Conservation (phyloP, 2,888 invertebrate genomes). For the Polia nebulosa region DNA sequence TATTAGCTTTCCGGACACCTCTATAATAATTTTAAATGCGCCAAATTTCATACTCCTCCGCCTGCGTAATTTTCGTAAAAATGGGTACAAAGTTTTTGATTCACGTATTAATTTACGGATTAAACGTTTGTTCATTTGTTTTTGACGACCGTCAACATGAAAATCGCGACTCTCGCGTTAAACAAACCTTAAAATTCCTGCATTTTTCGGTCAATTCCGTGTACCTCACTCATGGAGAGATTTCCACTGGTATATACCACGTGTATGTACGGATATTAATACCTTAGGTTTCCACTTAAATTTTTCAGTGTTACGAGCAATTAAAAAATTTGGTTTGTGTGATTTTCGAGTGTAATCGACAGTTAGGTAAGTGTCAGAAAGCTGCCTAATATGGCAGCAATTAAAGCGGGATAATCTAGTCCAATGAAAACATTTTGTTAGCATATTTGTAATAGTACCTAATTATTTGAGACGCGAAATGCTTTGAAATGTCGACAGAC, state of each 20-base stretch:
- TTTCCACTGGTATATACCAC: not conserved
- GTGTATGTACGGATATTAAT: constrained; percentile 10
- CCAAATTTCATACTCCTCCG: too few species aligned
- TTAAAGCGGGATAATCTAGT: not conserved
- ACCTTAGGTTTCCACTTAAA: constrained; percentile 1
- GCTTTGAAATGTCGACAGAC: not conserved
- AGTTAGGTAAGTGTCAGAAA: not conserved
- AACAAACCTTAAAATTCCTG: not conserved
- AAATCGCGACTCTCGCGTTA: not conserved
- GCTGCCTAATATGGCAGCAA: not conserved
- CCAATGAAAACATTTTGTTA: not conserved
- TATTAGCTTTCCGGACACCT: too few species aligned
- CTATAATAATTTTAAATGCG: too few species aligned
- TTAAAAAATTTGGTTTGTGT: not conserved
- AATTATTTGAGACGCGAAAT: not conserved
- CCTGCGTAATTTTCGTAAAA: too few species aligned
- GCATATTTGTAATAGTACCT: not conserved
- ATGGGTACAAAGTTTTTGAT: too few species aligned
- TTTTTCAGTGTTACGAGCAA: constrained; percentile 18
- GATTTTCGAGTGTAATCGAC: not conserved
- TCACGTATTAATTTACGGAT: too few species aligned
- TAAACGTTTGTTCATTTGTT: not conserved
- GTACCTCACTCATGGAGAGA: constrained; percentile 6
- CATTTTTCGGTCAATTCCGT: constrained; percentile 8
- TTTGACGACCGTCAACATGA: not conserved